These are phyloP conservation scores for Arizona elegans DNA, from an alignment of 2,113 vertebrate genomes.

Conservation along the genomic window DNA sequence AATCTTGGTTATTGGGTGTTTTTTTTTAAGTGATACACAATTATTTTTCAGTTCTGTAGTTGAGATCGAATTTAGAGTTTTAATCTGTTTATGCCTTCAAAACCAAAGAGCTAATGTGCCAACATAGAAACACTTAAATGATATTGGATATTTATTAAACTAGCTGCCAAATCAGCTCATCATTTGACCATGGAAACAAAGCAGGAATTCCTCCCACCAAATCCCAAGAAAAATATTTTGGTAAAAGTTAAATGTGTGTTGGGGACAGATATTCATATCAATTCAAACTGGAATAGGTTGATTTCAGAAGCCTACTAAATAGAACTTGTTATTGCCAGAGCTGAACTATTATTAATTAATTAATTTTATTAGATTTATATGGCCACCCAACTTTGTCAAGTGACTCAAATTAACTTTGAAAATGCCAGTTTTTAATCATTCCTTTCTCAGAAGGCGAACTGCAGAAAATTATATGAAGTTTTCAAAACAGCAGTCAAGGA, in stretches of 20 bases:
- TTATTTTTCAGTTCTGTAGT: neutral
- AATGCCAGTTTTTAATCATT: neutral
- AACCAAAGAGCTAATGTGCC: neutral
- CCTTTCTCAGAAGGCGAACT: neutral
- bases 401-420: neutral
- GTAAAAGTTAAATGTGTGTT: neutral
- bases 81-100: neutral
- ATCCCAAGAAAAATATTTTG: neutral
- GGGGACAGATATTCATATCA: neutral
- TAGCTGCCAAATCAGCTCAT: neutral
- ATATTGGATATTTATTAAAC: neutral
- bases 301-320: slow-evolving; percentile 18
- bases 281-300: neutral
- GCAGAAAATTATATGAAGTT: neutral
- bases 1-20: neutral
- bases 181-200: neutral
- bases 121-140: neutral
- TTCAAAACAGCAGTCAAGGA: neutral
- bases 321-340: neutral
- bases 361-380: neutral
- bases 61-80: neutral
- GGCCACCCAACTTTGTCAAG: neutral
- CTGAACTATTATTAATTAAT: neutral
- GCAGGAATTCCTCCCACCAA: neutral
- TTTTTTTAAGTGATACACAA: neutral